Evolutionary conservation across 2,113 vertebrate genomes (phyloP).

Genomic region (Tilapia sparmanii): DNA sequence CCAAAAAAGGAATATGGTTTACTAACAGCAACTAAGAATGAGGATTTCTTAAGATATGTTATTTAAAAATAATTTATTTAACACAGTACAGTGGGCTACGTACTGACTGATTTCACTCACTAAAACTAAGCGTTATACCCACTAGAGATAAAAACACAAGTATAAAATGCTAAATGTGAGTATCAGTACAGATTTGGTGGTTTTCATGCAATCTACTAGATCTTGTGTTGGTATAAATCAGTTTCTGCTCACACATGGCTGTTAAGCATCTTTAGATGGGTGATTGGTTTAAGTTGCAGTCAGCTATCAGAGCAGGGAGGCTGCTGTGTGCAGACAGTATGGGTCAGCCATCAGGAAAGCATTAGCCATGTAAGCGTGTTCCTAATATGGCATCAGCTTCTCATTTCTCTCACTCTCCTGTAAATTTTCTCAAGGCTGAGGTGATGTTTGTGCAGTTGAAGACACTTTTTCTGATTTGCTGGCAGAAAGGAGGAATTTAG

Average conservation of each 20-base stretch:
- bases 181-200: not conserved
- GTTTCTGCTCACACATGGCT: not conserved
- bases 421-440: not conserved
- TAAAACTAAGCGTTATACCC: rapidly evolving
- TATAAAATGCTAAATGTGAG: not conserved
- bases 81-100: not conserved
- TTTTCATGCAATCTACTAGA: too few species aligned
- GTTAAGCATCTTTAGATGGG: not conserved
- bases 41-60: not conserved
- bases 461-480: not conserved
- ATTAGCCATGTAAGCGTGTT: not conserved
- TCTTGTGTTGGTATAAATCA: not conserved
- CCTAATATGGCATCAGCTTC: not conserved
- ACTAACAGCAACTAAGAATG: not conserved
- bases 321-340: not conserved
- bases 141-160: not conserved
- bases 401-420: not conserved
- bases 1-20: not conserved
- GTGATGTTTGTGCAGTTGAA: not conserved
- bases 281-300: not conserved
- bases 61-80: rapidly evolving
- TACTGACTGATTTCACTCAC: not conserved
- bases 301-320: not conserved
- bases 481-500: rapidly evolving
- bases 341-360: not conserved